These are phyloP conservation scores for Drosophila robusta DNA, from an alignment of 2,888 invertebrate genomes.

Conservation along the genomic window DNA sequence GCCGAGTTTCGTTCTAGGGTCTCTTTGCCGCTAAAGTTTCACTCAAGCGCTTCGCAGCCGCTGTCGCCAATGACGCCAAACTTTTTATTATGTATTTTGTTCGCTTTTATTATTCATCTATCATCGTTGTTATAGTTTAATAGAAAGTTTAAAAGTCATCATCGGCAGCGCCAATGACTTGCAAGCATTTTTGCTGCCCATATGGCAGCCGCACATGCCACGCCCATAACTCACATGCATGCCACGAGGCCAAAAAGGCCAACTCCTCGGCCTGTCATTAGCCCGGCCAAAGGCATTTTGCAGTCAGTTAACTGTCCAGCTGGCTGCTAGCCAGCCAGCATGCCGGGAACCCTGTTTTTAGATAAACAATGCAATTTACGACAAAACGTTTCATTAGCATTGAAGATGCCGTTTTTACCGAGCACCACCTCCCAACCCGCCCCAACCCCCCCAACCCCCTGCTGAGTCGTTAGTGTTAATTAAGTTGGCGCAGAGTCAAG, in stretches of 20 bases:
- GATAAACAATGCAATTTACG: constrained; percentile 77
- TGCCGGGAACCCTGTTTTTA: constrained; percentile 24
- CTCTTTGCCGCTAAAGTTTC: constrained; percentile 45
- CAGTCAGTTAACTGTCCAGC: constrained; percentile 47
- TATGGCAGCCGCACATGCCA: constrained; percentile 51
- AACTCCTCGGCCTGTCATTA: constrained; percentile 23
- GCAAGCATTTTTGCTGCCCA: constrained; percentile 53
- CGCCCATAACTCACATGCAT: constrained; percentile 51
- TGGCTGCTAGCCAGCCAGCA: constrained; percentile 45
- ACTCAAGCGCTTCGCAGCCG: constrained; percentile 49
- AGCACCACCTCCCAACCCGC: background rate
- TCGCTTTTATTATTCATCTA: constrained; percentile 78
- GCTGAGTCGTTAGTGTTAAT: constrained; percentile 69
- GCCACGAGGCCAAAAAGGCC: constrained; percentile 26
- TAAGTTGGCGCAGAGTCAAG: constrained; percentile 75
- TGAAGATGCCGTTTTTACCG: constrained; percentile 41
- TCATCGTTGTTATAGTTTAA: constrained; percentile 80
- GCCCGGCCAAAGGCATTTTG: constrained; percentile 29
- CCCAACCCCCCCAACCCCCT: background rate
- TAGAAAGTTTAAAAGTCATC: constrained; percentile 80
- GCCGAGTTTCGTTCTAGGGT: background rate
- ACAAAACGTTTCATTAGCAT: constrained; percentile 72
- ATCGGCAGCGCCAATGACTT: constrained; percentile 70
- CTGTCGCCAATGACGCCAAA: constrained; percentile 69
- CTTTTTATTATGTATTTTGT: constrained; percentile 79